Percentiles rank a stretch among this genome's conserved stretches.
Evolutionary conservation across 2,797 vertebrate genomes (phyloP).

Genomic region (Babyrousa celebensis): DNA sequence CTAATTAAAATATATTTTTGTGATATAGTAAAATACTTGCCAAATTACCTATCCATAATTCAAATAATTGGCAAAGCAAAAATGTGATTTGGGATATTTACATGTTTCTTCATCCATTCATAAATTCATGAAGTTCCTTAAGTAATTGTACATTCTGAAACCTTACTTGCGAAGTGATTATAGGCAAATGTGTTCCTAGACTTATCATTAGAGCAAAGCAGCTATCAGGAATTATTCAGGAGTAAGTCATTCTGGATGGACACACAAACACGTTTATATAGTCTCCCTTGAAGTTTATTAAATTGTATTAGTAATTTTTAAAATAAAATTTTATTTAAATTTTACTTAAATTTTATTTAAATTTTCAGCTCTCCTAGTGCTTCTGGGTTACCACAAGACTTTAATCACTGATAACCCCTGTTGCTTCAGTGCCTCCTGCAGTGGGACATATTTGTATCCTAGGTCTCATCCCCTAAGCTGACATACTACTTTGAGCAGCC

Average conservation of each 20-base stretch:
- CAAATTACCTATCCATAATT: constrained; percentile 53
- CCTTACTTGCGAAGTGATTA: background rate
- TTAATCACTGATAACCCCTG: background rate
- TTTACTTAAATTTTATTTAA: background rate
- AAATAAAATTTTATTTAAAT: too few relatives aligned
- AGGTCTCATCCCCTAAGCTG: background rate
- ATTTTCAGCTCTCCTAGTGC: background rate
- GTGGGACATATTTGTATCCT: background rate
- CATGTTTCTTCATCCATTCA: background rate
- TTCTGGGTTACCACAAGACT: background rate
- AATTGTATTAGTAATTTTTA: too few relatives aligned
- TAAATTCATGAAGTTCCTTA: constrained; percentile 26
- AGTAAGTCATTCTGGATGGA: background rate
- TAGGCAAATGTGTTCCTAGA: background rate
- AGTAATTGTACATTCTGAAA: background rate
- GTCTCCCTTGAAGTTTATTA: background rate
- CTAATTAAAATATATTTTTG: constrained; percentile 69
- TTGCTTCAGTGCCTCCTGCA: background rate
- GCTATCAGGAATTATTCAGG: background rate
- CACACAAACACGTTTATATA: background rate
- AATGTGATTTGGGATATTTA: background rate
- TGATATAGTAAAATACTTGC: constrained; percentile 61
- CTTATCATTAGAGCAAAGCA: background rate
- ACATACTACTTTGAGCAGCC: background rate
- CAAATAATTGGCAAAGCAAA: constrained; percentile 62